phyloP scores from a whole-genome alignment of 2,113 vertebrate genomes.

The Xerus inauris region DNA sequence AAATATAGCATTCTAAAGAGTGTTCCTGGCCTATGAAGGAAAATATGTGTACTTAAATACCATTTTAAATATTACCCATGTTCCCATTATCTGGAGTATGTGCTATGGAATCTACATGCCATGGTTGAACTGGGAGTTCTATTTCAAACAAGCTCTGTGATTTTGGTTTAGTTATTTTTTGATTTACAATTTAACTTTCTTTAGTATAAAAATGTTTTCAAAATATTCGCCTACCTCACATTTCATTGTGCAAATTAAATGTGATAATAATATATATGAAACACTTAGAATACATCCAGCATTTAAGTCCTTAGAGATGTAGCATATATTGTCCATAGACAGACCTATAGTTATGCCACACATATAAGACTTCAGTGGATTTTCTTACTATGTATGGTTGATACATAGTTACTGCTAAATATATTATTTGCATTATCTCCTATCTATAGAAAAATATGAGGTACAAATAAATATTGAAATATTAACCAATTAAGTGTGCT shows the following conservation, averaged over 20 bases:
- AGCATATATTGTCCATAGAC: neutral
- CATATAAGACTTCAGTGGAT: neutral
- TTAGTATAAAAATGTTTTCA: neutral
- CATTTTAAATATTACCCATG: neutral
- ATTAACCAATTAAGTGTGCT: neutral
- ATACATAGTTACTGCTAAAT: neutral
- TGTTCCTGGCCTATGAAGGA: neutral
- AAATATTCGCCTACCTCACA: neutral
- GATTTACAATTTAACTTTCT: conserved; percentile 7
- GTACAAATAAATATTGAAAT: neutral
- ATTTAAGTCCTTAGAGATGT: neutral
- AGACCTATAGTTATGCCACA: neutral
- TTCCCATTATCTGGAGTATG: neutral
- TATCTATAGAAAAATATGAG: neutral
- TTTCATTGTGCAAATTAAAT: neutral
- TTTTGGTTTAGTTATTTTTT: conserved; percentile 42
- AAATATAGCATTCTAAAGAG: neutral
- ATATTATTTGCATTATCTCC: neutral
- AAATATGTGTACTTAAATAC: neutral
- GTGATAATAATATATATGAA: neutral
- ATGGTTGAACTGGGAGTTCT: neutral
- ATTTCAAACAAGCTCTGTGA: neutral
- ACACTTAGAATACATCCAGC: neutral
- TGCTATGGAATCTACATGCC: neutral
- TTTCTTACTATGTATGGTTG: neutral